Percentiles rank a stretch among this genome's conserved stretches.
Conservation (phyloP, 2,113 vertebrate genomes). For the Pedetes capensis region DNA sequence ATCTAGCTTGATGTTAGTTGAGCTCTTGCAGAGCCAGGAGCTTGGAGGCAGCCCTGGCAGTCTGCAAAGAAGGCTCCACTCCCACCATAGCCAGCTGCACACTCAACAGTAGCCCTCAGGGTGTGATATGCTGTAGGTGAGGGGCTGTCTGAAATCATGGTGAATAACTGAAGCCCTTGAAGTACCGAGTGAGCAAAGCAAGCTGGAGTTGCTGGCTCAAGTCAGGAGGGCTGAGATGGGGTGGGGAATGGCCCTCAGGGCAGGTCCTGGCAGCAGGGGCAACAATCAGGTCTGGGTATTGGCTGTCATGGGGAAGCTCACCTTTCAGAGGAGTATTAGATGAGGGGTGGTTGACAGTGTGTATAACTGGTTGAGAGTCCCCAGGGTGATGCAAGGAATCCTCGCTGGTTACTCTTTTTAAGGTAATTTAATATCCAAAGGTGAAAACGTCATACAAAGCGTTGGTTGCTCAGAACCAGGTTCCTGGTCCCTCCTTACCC, state of each 20-base stretch:
- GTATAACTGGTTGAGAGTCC: not conserved
- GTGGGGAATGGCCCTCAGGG: not conserved
- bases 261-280: not conserved
- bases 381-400: not conserved
- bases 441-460: not conserved
- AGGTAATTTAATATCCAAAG: not conserved
- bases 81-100: too few species aligned
- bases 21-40: not conserved
- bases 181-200: not conserved
- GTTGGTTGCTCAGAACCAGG: not conserved
- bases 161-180: not conserved
- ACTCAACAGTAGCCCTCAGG: not conserved
- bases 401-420: not conserved
- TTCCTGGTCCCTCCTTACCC: not conserved
- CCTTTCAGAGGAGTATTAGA: not conserved
- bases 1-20: accelerated
- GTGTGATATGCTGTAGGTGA: not conserved
- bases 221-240: not conserved
- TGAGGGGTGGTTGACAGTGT: not conserved
- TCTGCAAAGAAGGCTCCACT: too few species aligned
- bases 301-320: not conserved
- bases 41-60: too few species aligned
- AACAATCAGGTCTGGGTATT: not conserved
- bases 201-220: not conserved
- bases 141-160: not conserved